Base-by-base conservation (phyloP, 1,140 invertebrate genomes). In the Monomorium pharaonis region DNA sequence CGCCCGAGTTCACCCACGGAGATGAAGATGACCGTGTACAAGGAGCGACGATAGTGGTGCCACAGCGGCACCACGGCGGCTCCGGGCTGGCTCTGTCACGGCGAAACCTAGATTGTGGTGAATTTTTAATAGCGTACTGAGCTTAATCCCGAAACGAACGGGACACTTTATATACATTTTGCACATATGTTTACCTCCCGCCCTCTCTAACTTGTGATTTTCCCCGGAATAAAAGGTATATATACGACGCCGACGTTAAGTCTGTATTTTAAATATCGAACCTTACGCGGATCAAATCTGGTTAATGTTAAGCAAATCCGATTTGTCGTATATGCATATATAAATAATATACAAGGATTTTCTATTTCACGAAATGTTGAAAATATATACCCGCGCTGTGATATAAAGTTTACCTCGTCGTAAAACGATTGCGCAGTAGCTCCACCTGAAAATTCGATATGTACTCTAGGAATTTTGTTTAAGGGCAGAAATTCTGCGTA, bases 11-110 rank as follows among this genome's bases (percentile, higher is more conserved):
- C 51, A 18, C 67, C 30, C 37, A 21, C 65, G 16, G 37, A 58
- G 51, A 83, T 74, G 78, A 83, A 62, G 78, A 58, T 83, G 65
- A 81, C 78, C 78, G 51, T 72, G 51, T 83, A 83, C 69, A 47
- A 83, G 78, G 54, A 83, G 27, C 67, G 65, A 81, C 78, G 78
- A 83, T 72, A 47, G 78, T 12, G 33, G n/a, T n/a, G n/a, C n/a
- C 33, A 33, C 33, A 9, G n/a, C n/a, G 30, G 54, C 30, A 7
- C 10, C n/a, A 33, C 18, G 24, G 16, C n/a, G 21, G 12, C 7
- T 5, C 18, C 24, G 12, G n/a, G 21, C 16, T 54, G 21, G 14
- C 44, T 80, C 44, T 80, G 44, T 30, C 18, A 47, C 24, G 18
- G n/a, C 24, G 44, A 24, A 47, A 56, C 18, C 78, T 44, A 44